Evolutionary conservation across 2,888 invertebrate species (phyloP).

Genomic region (Epirrita christyi): DNA sequence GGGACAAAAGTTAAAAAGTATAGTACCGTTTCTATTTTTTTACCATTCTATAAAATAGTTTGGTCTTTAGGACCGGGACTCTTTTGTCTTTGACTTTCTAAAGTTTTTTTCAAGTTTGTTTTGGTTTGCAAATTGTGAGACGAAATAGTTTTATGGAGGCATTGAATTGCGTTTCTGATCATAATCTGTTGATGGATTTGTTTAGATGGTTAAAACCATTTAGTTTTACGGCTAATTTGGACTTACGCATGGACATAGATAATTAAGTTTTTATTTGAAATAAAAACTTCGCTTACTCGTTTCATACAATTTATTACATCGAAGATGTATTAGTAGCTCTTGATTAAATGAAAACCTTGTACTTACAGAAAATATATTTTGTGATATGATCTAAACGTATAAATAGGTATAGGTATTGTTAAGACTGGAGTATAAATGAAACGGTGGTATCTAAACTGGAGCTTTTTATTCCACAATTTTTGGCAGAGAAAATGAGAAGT

Average conservation of each 20-base stretch:
- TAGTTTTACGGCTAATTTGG: slow-evolving; percentile 16
- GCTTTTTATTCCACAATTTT: no score
- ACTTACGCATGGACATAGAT: slow-evolving; percentile 7
- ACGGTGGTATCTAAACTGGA: no score
- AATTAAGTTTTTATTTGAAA: slow-evolving; percentile 7
- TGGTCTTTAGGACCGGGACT: slow-evolving; percentile 19
- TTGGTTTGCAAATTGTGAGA: slow-evolving; percentile 46
- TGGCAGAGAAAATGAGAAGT: no score
- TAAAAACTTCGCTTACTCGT: neutral
- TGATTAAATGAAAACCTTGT: no score
- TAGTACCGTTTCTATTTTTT: slow-evolving; percentile 57
- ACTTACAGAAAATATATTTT: no score
- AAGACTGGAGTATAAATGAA: no score
- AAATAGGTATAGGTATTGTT: no score
- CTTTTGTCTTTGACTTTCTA: slow-evolving; percentile 49
- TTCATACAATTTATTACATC: neutral
- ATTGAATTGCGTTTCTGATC: slow-evolving; percentile 37
- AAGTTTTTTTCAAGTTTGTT: slow-evolving; percentile 53
- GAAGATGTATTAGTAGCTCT: no score
- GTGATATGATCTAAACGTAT: no score
- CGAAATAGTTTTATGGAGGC: slow-evolving; percentile 39
- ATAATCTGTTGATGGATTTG: slow-evolving; percentile 37
- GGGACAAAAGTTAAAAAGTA: slow-evolving; percentile 70
- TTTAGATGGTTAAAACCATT: slow-evolving; percentile 22
- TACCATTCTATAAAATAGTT: slow-evolving; percentile 45